Conservation (phyloP, 2,113 vertebrate species). For the Aegypius monachus region DNA sequence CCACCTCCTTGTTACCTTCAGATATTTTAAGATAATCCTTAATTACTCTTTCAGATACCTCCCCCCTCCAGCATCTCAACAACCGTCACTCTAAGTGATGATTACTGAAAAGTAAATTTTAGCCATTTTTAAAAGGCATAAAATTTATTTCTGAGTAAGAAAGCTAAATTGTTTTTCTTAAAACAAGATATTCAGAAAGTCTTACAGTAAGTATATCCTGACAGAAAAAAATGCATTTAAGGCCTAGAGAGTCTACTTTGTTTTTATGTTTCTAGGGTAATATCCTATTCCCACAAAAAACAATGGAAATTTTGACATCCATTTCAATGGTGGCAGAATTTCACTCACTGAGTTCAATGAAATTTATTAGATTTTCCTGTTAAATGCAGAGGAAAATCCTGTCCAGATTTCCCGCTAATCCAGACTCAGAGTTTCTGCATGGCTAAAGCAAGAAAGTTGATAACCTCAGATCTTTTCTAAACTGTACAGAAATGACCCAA, state of each 20-base stretch:
- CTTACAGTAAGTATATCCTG: neutral
- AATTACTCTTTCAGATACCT: too few species aligned
- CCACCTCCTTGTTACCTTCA: neutral
- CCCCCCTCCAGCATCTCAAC: too few species aligned
- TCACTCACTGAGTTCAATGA: constrained; percentile 8
- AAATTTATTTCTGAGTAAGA: neutral
- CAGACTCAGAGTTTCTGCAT: constrained; percentile 8
- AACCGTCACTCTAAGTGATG: neutral
- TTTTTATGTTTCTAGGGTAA: neutral
- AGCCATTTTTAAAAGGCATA: neutral
- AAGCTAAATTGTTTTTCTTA: neutral
- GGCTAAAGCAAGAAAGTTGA: constrained; percentile 24
- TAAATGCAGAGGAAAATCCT: constrained; percentile 49
- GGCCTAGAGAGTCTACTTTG: neutral
- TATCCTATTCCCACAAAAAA: neutral
- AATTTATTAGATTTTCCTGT: constrained; percentile 45
- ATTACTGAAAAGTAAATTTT: neutral
- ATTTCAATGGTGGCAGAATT: constrained; percentile 9
- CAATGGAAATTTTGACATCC: constrained; percentile 16
- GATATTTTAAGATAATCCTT: neutral
- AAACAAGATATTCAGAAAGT: neutral
- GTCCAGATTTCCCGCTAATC: constrained; percentile 35
- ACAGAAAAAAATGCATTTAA: neutral
- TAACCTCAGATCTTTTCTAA: constrained; percentile 49
- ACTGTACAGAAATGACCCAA: constrained; percentile 44